Evolutionary conservation across 2,888 invertebrate genomes (phyloP), one percentile per base, ranked within the genome.

Genomic region (Clistopyga incitator): DNA sequence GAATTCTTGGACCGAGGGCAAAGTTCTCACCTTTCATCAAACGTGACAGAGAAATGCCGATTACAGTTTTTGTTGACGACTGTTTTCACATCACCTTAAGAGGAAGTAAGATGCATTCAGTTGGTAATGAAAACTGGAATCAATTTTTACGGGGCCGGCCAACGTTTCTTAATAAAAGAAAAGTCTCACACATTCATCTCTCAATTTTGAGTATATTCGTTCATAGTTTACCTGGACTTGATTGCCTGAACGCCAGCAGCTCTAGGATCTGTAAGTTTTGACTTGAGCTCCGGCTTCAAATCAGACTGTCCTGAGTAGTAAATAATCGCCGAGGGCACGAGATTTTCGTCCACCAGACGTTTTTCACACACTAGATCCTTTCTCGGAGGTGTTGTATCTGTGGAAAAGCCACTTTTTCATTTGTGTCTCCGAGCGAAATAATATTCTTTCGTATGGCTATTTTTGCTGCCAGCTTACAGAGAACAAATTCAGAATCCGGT

Each of bases 341-440:
- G 96, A 88, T 96, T 95, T 11, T 96, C 95, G 90, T 97, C 96
- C 11, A 96, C 90, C 72, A 98, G 93, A n/a, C 95, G 95, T 87
- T 94, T 94, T 76, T 95, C 94, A 8, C 95, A 93, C 59, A 95
- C 94, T 59, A 98, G 93, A 83, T 96, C 94, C 86, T 94, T 94
- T 92, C 97, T 97, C 11, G 98, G 96, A n/a, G 98, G 98, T 18
- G 97, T 96, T 50, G 96, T 96, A 94, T 97, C 98, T 98, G 92
- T 85, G 72, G 64, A 65, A 65, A 67, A 82, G 65, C 38, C 6
- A 18, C 68, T 34, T 84, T 75, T 50, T 75, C 54, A 50, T 15
- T 67, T 23, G 76, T 64, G 45, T 71, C 59, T 61, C 47, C 18
- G 15, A 38, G 18, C 42, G 18, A 25, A 78, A 74, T 64, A 18